Evolutionary conservation across 2,113 vertebrate genomes (phyloP).

Genomic region (Taxidea taxus): DNA sequence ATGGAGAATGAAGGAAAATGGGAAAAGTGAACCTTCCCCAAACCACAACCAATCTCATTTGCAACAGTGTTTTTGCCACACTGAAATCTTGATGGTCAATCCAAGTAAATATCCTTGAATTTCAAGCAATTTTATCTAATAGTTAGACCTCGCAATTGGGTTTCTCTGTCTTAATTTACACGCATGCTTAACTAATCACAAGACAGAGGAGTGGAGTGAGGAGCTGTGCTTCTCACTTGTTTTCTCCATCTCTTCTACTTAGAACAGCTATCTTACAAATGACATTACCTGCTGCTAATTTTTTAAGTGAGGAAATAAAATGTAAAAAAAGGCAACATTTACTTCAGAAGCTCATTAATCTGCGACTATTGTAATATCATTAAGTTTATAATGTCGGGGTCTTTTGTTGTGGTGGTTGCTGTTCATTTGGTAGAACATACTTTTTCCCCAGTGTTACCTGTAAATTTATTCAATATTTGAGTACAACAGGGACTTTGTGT

Average conservation of each 20-base stretch:
- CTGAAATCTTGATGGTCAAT: background rate
- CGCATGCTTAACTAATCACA: background rate
- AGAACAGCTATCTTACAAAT: background rate
- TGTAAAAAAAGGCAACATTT: background rate
- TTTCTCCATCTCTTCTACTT: background rate
- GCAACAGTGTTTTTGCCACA: background rate
- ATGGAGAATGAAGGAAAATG: background rate
- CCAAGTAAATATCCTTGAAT: background rate
- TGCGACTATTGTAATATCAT: background rate
- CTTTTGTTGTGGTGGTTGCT: background rate
- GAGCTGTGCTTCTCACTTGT: background rate
- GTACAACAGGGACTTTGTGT: background rate
- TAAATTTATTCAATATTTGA: conserved; percentile 25
- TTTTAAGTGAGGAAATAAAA: background rate
- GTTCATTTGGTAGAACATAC: background rate
- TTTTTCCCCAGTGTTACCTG: background rate
- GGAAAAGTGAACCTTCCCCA: background rate
- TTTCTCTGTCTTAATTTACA: background rate
- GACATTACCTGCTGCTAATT: background rate
- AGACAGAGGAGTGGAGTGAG: background rate
- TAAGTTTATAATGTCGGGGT: background rate
- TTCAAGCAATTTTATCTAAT: background rate
- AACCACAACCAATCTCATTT: conserved; percentile 12
- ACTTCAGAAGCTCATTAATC: background rate
- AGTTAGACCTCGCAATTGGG: background rate